These are phyloP conservation scores for Ostrea denselamellosa DNA, from an alignment of 1,140 invertebrate species.

Conservation along the genomic window DNA sequence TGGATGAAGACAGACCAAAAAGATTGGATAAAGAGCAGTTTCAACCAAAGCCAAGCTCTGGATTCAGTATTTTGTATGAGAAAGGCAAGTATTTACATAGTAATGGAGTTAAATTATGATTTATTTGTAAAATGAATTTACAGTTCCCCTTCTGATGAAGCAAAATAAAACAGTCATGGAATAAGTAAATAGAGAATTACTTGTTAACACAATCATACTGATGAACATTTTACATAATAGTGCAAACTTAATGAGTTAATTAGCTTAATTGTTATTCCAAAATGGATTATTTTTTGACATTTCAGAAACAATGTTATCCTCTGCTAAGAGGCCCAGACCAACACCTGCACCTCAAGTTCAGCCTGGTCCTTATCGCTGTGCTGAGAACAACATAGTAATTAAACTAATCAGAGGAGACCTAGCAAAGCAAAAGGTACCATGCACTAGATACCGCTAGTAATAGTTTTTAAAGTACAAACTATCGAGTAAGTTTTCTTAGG, in stretches of 20 bases:
- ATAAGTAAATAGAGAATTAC: neutral
- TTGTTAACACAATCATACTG: neutral
- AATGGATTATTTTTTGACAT: neutral
- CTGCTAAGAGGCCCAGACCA: neutral
- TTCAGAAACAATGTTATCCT: neutral
- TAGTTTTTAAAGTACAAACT: no score
- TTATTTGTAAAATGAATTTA: no score
- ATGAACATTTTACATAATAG: neutral
- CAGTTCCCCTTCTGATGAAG: neutral
- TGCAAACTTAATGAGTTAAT: neutral
- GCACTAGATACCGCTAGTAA: neutral
- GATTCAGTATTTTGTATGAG: neutral
- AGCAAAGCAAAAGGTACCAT: constrained; percentile 30
- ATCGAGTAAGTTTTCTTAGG: no score
- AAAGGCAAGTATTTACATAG: neutral
- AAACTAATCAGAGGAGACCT: constrained; percentile 38
- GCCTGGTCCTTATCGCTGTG: neutral
- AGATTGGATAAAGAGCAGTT: neutral
- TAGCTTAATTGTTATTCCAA: neutral
- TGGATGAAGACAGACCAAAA: neutral
- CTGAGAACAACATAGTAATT: constrained; percentile 35
- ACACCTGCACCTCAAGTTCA: neutral
- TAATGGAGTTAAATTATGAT: neutral
- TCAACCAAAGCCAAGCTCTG: neutral
- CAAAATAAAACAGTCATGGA: neutral